phyloP scores from a whole-genome alignment of 2,888 invertebrate genomes.

The Protonemura montana region DNA sequence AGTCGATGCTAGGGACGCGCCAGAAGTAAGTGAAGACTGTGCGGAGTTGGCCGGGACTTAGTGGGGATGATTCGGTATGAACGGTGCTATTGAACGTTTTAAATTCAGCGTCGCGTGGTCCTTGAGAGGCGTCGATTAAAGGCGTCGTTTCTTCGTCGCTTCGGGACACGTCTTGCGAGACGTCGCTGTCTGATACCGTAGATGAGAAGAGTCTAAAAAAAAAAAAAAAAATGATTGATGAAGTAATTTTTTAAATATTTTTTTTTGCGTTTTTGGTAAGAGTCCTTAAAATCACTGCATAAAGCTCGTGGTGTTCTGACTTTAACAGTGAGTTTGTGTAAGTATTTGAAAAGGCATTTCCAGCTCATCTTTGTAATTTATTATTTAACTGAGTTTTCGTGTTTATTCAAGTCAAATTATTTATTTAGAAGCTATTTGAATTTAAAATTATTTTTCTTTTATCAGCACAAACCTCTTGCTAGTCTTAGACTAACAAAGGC shows the following conservation, averaged over 20 bases:
- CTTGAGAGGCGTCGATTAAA: neutral
- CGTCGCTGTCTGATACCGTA: neutral
- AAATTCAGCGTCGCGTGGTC: slow-evolving; percentile 55
- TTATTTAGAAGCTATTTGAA: neutral
- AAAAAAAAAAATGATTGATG: neutral
- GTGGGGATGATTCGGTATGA: slow-evolving; percentile 50
- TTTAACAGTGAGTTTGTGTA: neutral
- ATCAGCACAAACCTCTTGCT: neutral
- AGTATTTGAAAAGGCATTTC: too few species aligned
- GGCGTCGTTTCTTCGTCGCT: neutral
- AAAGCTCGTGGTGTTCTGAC: neutral
- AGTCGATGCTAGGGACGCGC: slow-evolving; percentile 56
- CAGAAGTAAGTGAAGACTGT: slow-evolving; percentile 58
- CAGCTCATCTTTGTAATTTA: neutral
- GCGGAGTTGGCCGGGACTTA: slow-evolving; percentile 33
- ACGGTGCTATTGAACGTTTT: slow-evolving; percentile 55
- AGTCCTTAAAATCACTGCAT: too few species aligned
- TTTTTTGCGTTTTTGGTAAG: neutral
- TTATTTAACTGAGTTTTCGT: neutral
- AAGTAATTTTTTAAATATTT: neutral
- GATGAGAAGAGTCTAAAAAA: neutral
- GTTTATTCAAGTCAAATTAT: neutral
- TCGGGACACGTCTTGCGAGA: neutral
- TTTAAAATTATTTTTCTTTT: neutral
- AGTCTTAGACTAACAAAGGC: neutral